Base-by-base conservation (phyloP, 2,888 invertebrate species). In the Diaphora mendica region DNA sequence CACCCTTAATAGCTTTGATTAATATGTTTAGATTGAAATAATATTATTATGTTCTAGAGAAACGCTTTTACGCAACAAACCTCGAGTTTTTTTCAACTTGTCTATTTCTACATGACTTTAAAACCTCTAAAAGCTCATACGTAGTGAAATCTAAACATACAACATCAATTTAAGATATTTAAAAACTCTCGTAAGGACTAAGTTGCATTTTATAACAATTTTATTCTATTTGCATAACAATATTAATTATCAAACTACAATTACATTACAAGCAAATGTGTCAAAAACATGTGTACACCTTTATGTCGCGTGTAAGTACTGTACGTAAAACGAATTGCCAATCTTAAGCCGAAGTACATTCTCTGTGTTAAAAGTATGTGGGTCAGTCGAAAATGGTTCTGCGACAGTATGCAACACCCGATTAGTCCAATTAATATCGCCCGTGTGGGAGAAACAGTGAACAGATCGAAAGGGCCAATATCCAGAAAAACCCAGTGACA, bases 381-480 rank as follows among this genome's bases (percentile, higher is more conserved):
- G 67, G 72, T 68, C 77, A 78, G 82, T 79, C 78, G 83, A 84
- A 80, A 82, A 85, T 85, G 80, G 76, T 79, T 81, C 80, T 74
- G 84, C 79, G 83, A 70, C 79, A 85, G 74, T 74, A 71, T 77
- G 82, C 77, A 79, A 78, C 76, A 79, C 80, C 85, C 84, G 83
- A 78, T 74, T 80, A 80, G 78, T 76, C 79, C 77, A 76, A 83
- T 76, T 79, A 81, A 77, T 72, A 73, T 65, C 73, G 83, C 82
- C 76, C 80, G 78, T 77, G 79, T 84, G 84, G 87, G 87, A 85
- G 84, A 77, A 33, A 70, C 64, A 62, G 35, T 70, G 35, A 70
- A 59, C 65, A 69, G 64, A 55, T 64, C 39, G 26, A 48, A 33
- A 20, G 69, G 20, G 26, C 7, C 26, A 62, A 68, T 17, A 64